phyloP scores from a whole-genome alignment of 2,113 vertebrate genomes.

The Perca fluviatilis region DNA sequence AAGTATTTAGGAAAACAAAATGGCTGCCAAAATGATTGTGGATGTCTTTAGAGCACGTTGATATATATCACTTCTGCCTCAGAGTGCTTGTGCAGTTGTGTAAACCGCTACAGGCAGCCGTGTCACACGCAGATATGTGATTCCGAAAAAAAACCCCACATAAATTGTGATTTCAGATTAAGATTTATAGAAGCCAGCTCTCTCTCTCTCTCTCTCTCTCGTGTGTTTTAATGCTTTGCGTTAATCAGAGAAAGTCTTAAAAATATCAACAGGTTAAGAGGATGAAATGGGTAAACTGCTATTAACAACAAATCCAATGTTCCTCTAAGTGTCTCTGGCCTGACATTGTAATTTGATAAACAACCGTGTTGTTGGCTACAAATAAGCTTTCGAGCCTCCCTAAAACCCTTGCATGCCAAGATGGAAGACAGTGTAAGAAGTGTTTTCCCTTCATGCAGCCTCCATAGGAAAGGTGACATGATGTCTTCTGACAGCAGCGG shows the following conservation, averaged over 20 bases:
- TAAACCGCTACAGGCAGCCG: conserved; percentile 27
- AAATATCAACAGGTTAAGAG: conserved; percentile 66
- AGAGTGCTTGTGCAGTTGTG: conserved; percentile 9
- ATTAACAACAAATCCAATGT: conserved; percentile 42
- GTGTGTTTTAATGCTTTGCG: conserved; percentile 11
- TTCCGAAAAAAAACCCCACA: conserved; percentile 23
- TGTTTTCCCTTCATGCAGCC: conserved; percentile 47
- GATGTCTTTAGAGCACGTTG: conserved; percentile 55
- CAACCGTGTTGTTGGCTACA: conserved; percentile 10
- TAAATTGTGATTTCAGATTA: conserved; percentile 21
- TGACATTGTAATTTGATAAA: conserved; percentile 52
- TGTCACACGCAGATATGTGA: not conserved
- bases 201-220: not conserved
- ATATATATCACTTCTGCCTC: conserved; percentile 54
- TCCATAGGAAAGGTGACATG: conserved; percentile 57
- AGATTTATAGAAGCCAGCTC: conserved; percentile 24
- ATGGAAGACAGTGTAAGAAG: conserved; percentile 40
- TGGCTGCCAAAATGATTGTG: conserved; percentile 75
- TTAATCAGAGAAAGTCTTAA: conserved; percentile 56
- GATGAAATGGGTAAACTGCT: conserved; percentile 44
- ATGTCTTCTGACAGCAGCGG: conserved; percentile 74
- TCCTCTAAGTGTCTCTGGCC: not conserved
- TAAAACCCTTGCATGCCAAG: conserved; percentile 39
- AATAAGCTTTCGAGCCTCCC: conserved; percentile 30
- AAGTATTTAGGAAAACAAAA: conserved; percentile 81